Conservation (phyloP, 2,888 invertebrate species). For the Chymomyza procnemis region DNA sequence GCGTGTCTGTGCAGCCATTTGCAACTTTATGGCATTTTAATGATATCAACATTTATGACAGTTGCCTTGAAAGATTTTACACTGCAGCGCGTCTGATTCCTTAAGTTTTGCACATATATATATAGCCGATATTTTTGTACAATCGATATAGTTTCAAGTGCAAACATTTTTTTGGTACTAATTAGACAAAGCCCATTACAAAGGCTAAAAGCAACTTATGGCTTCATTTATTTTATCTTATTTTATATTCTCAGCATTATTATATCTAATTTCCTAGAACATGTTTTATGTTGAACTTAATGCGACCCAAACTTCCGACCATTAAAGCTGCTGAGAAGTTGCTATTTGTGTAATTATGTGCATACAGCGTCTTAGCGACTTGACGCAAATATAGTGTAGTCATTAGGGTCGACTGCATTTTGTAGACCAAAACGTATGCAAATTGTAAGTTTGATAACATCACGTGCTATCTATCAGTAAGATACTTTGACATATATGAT, state of each 20-base stretch:
- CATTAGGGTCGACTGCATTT: too few relatives aligned
- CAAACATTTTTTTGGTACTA: not conserved
- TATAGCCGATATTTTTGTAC: not conserved
- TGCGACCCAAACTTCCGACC: not conserved
- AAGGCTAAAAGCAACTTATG: not conserved
- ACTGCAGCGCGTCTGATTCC: constrained; percentile 5
- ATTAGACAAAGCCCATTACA: not conserved
- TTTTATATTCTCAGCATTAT: not conserved
- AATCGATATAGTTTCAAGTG: not conserved
- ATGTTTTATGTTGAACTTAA: not conserved
- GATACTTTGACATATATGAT: too few relatives aligned
- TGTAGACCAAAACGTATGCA: too few relatives aligned
- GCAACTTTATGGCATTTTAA: constrained; percentile 65
- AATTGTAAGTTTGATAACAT: too few relatives aligned
- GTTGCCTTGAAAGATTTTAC: constrained; percentile 55
- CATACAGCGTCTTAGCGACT: not conserved
- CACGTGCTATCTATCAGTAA: too few relatives aligned
- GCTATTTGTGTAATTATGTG: not conserved
- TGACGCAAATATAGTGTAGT: too few relatives aligned
- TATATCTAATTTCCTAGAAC: not conserved
- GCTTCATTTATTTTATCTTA: not conserved
- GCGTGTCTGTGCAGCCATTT: constrained; percentile 9
- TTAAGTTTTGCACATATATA: not conserved
- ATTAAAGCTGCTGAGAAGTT: not conserved
- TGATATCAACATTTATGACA: constrained; percentile 68